These are phyloP conservation scores for Harpagifer antarcticus DNA, from an alignment of 2,797 vertebrate species.

Conservation along the genomic window DNA sequence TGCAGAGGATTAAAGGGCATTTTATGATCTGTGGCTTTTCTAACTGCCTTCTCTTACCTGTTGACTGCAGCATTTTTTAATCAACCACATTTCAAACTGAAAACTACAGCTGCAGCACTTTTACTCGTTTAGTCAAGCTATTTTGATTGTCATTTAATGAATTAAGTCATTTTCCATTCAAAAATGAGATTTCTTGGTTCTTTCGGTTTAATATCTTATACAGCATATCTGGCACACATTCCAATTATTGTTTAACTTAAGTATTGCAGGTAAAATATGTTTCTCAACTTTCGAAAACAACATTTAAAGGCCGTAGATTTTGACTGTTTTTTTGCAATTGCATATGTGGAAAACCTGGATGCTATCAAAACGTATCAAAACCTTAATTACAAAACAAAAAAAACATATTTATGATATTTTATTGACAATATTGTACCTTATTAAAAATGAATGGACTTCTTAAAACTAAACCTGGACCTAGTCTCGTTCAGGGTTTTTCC, in stretches of 20 bases:
- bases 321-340: not conserved
- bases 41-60: not conserved
- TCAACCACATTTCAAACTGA: constrained; percentile 2
- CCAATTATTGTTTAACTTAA: not conserved
- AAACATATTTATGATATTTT: not conserved
- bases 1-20: constrained; percentile 37
- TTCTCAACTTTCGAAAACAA: constrained; percentile 4
- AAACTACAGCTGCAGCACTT: not conserved
- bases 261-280: not conserved
- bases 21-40: constrained; percentile 14
- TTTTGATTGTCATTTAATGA: no score
- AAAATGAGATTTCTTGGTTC: no score
- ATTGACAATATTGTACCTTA: not conserved
- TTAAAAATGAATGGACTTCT: no score
- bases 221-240: not conserved
- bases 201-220: not conserved
- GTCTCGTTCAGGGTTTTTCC: no score
- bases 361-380: not conserved
- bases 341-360: not conserved
- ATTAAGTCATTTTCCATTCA: no score
- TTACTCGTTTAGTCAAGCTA: no score
- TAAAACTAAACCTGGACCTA: no score
- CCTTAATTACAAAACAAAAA: not conserved
- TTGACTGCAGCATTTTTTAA: not conserved
- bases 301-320: not conserved